Conservation (phyloP, 2,113 vertebrate genomes). For the Stigmatopora argus region DNA sequence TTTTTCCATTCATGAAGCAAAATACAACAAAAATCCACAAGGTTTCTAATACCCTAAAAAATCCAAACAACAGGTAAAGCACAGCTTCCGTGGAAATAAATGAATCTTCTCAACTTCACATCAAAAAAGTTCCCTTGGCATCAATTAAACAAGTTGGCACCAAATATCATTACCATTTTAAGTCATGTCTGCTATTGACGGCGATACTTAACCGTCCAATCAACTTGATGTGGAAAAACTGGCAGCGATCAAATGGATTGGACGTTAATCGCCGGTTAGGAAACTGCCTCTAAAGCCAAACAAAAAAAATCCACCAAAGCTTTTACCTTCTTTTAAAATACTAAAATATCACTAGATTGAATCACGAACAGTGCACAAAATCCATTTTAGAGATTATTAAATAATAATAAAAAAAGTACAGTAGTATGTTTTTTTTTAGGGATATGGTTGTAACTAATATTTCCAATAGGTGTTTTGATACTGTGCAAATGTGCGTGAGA, state of each 20-base stretch:
- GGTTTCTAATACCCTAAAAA: background rate
- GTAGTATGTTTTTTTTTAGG: constrained; percentile 25
- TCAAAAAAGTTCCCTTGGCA: background rate
- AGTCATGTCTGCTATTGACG: too few relatives aligned
- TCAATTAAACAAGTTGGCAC: background rate
- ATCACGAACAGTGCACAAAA: constrained; percentile 39
- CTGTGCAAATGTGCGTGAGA: constrained; percentile 2
- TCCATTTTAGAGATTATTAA: constrained; percentile 28
- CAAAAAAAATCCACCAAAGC: background rate
- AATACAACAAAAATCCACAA: background rate
- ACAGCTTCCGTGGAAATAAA: background rate
- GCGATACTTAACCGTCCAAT: too few relatives aligned
- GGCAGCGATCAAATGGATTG: too few relatives aligned
- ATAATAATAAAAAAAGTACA: constrained; percentile 22
- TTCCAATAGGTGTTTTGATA: background rate
- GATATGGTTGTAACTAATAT: background rate
- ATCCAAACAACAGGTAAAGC: background rate
- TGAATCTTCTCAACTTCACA: background rate
- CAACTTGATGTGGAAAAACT: too few relatives aligned
- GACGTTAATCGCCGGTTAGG: too few relatives aligned
- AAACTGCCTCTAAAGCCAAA: too few relatives aligned
- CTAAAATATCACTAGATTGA: constrained; percentile 20
- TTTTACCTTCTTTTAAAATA: background rate
- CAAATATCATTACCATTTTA: background rate
- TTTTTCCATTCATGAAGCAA: background rate